A percentile compares a stretch with the other conserved stretches of the same genome.
Conservation (phyloP, 2,113 vertebrate genomes). For the Alaudala cheleensis region DNA sequence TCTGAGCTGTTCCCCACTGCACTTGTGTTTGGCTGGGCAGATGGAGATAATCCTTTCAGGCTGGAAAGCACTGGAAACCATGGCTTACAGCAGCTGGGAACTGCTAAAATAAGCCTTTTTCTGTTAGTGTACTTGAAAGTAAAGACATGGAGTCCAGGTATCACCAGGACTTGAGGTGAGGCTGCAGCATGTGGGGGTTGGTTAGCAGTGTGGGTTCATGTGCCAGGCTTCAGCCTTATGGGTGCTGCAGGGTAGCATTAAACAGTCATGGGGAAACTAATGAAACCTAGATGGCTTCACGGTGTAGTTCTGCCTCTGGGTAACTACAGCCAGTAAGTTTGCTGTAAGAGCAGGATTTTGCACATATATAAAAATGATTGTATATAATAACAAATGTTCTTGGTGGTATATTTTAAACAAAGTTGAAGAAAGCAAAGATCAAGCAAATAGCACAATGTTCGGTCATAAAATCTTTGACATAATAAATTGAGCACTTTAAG, state of each 20-base stretch:
- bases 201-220: neutral
- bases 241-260: neutral
- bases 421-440: neutral
- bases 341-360: neutral
- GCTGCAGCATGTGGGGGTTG: neutral
- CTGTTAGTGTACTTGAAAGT: neutral
- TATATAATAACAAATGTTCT: neutral
- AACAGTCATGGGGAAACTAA: neutral
- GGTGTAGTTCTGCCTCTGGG: neutral
- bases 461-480: neutral
- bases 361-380: neutral
- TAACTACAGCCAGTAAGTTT: neutral
- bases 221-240: rapidly evolving
- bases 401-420: neutral
- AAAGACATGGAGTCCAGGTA: neutral
- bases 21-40: neutral
- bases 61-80: neutral
- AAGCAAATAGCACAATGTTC: neutral
- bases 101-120: neutral
- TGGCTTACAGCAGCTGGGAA: neutral
- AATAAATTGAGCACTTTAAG: neutral
- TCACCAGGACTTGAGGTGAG: neutral
- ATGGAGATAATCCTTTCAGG: neutral
- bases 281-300: neutral
- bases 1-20: neutral